These are phyloP conservation scores for Xylota sylvarum DNA, from an alignment of 2,888 invertebrate species.

Conservation along the genomic window DNA sequence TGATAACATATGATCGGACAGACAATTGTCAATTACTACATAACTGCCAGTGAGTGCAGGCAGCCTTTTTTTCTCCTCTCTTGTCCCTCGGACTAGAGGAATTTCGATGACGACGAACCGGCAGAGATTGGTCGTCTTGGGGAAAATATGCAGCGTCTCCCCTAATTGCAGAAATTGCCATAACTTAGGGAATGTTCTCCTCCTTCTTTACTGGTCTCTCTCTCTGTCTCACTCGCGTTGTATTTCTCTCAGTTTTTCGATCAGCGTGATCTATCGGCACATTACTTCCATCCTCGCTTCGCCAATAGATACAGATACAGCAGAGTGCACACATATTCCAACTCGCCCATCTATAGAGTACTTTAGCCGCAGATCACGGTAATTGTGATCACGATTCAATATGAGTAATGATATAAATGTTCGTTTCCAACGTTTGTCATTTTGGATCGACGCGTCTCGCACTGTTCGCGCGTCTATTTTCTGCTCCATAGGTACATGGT, in stretches of 20 bases:
- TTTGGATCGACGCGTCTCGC: conserved; percentile 56
- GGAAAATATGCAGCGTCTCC: conserved; percentile 52
- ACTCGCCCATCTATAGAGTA: conserved; percentile 1
- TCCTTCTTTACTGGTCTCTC: conserved; percentile 10
- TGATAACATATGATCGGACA: conserved; percentile 46
- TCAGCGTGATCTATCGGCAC: conserved; percentile 58
- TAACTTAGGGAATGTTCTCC: conserved; percentile 35
- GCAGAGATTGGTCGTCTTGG: conserved; percentile 22
- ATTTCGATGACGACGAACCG: conserved; percentile 20
- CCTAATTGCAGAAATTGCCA: conserved; percentile 64
- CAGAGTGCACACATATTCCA: not conserved
- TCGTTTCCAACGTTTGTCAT: conserved; percentile 59
- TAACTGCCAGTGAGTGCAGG: conserved; percentile 32
- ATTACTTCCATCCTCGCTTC: conserved; percentile 26
- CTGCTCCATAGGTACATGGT: not conserved
- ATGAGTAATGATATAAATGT: conserved; percentile 68
- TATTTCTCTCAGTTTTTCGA: not conserved
- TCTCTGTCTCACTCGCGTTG: conserved; percentile 7
- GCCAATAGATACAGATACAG: conserved; percentile 16
- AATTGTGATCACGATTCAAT: conserved; percentile 71
- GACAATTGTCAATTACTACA: conserved; percentile 68
- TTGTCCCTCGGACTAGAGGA: not conserved
- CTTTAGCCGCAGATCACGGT: conserved; percentile 47
- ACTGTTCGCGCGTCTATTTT: conserved; percentile 44
- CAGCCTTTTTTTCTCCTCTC: conserved; percentile 6